Conservation (phyloP, 2,888 invertebrate genomes). For the Neria commutata region DNA sequence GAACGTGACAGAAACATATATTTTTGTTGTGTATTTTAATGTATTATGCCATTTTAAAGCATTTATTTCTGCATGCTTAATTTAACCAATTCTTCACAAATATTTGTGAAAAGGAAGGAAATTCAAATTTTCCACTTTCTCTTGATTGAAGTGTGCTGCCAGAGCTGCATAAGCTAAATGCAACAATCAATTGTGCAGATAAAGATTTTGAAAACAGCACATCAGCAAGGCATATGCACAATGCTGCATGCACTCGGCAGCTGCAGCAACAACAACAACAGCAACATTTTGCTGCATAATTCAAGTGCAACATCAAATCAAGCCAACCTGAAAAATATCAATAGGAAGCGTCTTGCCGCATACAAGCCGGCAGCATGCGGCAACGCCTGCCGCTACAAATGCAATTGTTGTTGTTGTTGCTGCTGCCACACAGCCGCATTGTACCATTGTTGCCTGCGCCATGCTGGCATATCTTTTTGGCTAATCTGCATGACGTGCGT, state of each 20-base stretch:
- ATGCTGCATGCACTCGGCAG: neutral
- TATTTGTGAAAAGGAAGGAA: no score
- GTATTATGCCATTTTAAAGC: constrained; percentile 51
- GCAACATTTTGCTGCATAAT: constrained; percentile 7
- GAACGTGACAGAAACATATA: neutral
- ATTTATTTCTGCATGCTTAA: no score
- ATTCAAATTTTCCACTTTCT: no score
- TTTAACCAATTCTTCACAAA: no score
- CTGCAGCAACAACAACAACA: neutral
- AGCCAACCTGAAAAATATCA: neutral
- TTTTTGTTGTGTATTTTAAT: constrained; percentile 46
- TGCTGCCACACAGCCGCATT: neutral
- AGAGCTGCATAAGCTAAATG: constrained; percentile 49
- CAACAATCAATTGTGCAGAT: constrained; percentile 36
- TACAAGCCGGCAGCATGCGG: neutral
- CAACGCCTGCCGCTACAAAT: neutral
- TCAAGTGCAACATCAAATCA: constrained; percentile 3
- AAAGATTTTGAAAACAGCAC: constrained; percentile 43
- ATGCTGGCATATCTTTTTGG: constrained; percentile 39
- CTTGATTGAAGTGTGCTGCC: no score
- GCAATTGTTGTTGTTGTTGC: neutral
- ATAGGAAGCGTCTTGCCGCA: no score
- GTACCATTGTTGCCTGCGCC: constrained; percentile 25
- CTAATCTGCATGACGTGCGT: constrained; percentile 37
- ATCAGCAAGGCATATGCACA: neutral